Percentiles rank a stretch among this genome's conserved stretches.
These are phyloP conservation scores for Microplitis deprimator DNA, from an alignment of 2,888 invertebrate genomes.

Conservation along the genomic window DNA sequence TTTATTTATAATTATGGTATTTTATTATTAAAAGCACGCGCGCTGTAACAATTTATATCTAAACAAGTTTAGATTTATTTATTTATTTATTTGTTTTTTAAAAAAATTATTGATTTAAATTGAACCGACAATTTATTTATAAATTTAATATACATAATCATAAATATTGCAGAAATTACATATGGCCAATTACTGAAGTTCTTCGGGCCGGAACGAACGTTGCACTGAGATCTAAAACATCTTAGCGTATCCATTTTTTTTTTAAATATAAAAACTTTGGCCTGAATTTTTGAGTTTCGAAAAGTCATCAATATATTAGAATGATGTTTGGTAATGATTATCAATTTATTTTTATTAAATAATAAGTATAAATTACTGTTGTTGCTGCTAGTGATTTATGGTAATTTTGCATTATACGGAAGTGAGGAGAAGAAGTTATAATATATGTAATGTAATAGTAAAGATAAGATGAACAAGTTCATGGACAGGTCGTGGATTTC, in stretches of 20 bases:
- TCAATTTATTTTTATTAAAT: background rate
- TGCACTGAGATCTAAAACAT: slow-evolving; percentile 57
- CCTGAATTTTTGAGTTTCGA: slow-evolving; percentile 21
- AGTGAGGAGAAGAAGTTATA: slow-evolving; percentile 8
- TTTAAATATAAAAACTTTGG: slow-evolving; percentile 23
- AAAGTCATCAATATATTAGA: background rate
- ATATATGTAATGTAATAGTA: slow-evolving; percentile 43
- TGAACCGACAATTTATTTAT: too few relatives aligned
- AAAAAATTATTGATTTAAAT: too few relatives aligned
- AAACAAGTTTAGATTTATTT: too few relatives aligned
- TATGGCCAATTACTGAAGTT: slow-evolving; percentile 59
- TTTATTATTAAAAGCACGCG: background rate
- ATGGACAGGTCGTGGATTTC: slow-evolving; percentile 47
- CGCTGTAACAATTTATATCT: too few relatives aligned
- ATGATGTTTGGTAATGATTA: too few relatives aligned
- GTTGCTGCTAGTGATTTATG: background rate
- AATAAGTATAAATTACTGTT: background rate
- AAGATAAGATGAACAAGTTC: slow-evolving; percentile 48
- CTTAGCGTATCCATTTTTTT: slow-evolving; percentile 41
- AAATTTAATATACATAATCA: too few relatives aligned
- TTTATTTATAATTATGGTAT: slow-evolving; percentile 1
- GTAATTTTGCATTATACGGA: background rate
- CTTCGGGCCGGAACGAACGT: slow-evolving; percentile 68
- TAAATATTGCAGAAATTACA: slow-evolving; percentile 17
- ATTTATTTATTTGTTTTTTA: too few relatives aligned